Evolutionary conservation across 2,113 vertebrate genomes (phyloP).

Genomic region (Clarias macrocephalus): DNA sequence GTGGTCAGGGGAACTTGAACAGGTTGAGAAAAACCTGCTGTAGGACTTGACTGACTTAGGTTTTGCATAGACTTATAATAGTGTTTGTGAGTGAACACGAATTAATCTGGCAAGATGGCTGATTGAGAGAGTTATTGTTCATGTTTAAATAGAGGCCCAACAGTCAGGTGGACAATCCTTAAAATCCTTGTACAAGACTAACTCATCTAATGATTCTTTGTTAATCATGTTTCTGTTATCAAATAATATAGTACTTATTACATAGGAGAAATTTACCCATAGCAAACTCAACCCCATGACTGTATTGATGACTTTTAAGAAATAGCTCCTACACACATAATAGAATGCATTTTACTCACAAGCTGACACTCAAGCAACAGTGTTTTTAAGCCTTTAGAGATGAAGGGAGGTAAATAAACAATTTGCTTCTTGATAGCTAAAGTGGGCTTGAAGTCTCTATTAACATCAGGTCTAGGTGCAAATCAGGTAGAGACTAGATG

Average conservation of each 20-base stretch:
- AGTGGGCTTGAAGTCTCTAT: not conserved
- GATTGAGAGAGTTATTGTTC: not conserved
- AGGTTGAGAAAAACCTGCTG: not conserved
- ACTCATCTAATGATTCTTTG: not conserved
- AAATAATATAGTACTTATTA: not conserved
- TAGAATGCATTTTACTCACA: not conserved
- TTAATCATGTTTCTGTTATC: not conserved
- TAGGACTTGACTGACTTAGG: not conserved
- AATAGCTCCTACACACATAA: not conserved
- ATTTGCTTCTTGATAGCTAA: not conserved
- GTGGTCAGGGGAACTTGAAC: not conserved
- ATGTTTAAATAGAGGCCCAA: not conserved
- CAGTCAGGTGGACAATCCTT: not conserved
- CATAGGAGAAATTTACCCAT: not conserved
- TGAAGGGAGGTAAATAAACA: not conserved
- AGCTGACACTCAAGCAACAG: not conserved
- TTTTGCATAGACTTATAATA: not conserved
- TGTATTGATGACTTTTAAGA: not conserved
- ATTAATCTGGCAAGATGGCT: not conserved
- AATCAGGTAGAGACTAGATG: not conserved
- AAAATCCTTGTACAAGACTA: not conserved
- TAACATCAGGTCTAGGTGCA: not conserved
- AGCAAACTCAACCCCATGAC: not conserved
- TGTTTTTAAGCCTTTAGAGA: not conserved
- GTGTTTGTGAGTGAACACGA: not conserved